Conservation (phyloP, 2,888 invertebrate species). For the Chrysomela aeneicollis region DNA sequence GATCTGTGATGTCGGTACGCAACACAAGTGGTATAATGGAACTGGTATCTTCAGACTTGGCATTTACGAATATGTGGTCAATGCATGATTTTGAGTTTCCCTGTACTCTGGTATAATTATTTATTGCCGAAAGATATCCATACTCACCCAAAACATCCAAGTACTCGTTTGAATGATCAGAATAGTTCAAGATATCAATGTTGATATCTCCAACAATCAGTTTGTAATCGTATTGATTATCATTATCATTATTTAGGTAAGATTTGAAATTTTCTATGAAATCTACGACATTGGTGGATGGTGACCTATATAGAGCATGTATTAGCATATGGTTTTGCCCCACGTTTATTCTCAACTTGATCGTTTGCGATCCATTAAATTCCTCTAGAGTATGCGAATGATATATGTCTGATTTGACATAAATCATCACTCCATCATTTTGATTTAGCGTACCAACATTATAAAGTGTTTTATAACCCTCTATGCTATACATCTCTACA, state of each 20-base stretch:
- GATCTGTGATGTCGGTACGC: slow-evolving; percentile 5
- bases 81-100: slow-evolving; percentile 8
- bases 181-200: slow-evolving; percentile 11
- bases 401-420: not conserved
- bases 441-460: slow-evolving; percentile 12
- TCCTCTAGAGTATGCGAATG: not conserved
- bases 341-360: not conserved
- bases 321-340: not conserved
- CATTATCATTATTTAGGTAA: slow-evolving; percentile 14
- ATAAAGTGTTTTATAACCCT: slow-evolving; percentile 9
- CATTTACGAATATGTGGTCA: slow-evolving; percentile 4
- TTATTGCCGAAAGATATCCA: slow-evolving; percentile 15
- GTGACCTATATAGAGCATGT: slow-evolving; percentile 12
- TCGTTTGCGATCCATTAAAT: slow-evolving; percentile 5
- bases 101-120: slow-evolving; percentile 8
- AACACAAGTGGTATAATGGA: not conserved
- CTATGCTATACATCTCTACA: not conserved
- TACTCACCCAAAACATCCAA: slow-evolving; percentile 1
- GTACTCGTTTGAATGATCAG: slow-evolving; percentile 7
- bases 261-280: slow-evolving; percentile 2
- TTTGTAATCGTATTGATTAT: not conserved
- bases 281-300: slow-evolving; percentile 11
- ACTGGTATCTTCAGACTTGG: slow-evolving; percentile 1
- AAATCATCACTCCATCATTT: slow-evolving; percentile 10
- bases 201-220: slow-evolving; percentile 12